Base-by-base conservation (phyloP, 2,797 vertebrate genomes). In the Melopsittacus undulatus region DNA sequence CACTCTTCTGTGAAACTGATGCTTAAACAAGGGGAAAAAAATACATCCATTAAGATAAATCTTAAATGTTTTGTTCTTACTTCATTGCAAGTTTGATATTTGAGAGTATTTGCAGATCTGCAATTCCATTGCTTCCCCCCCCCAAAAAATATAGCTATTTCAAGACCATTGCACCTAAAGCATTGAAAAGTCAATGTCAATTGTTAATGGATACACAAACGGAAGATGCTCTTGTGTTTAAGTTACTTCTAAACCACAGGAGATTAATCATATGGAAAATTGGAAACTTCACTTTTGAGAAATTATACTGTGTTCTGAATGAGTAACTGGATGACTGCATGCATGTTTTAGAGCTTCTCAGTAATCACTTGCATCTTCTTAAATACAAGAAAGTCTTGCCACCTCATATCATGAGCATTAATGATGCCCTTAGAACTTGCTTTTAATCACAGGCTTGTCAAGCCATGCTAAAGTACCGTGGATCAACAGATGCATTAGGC, bases 371-470 rank as follows among this genome's bases (percentile, higher is more conserved):
- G 11, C 38, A 15, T 73, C 89, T 40, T 77, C 43, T 86, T n/a
- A 9, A 42, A 72, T 14, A 81, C 38, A 57, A 56, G 26, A 70
- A 91, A 88, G 46, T 70, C 67, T 84, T 82, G 62, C 54, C 72
- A 87, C 24, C 52, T 69, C 56, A 34, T 5, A 82, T 62, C 56
- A 82, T 17, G 54, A 92, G 51, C 34, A 86, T n/a, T 76, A 68
- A 64, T 6, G 15, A 46, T 69, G 49, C 27, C 46, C 30, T 93
- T 43, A 73, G 17, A 76, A 87, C 3, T 57, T 89, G 27, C 38
- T 49, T 92, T 92, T 87, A 89, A 94, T 88, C 79, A 82, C n/a
- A 82, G 74, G 52, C 70, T 81, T 91, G 72, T 84, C 45, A 70
- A 89, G 46, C 46, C 57, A 57, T 68, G 67, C 49, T 77, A 64